These are phyloP conservation scores for Hypselothyrea guttata DNA, from an alignment of 2,888 invertebrate species.

Conservation along the genomic window DNA sequence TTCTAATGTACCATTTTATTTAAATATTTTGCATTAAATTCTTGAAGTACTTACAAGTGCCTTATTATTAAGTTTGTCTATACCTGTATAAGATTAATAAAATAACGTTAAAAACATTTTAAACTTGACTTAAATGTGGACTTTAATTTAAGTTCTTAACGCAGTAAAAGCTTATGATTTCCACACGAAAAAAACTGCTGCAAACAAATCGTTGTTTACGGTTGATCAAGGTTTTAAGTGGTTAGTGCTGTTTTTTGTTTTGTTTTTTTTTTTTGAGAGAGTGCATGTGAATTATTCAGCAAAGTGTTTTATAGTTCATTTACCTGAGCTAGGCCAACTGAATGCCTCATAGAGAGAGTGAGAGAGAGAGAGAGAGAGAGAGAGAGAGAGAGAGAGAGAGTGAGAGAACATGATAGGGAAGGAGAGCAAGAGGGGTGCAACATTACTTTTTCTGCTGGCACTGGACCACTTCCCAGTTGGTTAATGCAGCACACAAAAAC, in stretches of 20 bases:
- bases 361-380: neutral
- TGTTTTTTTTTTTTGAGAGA: conserved; percentile 32
- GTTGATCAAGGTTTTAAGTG: conserved; percentile 38
- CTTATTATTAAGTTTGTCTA: no score
- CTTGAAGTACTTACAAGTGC: no score
- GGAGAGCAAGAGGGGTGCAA: neutral
- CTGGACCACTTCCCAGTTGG: conserved; percentile 42
- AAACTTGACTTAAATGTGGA: neutral
- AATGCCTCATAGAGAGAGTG: conserved; percentile 22
- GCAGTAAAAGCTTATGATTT: neutral
- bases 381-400: neutral
- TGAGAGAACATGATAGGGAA: neutral
- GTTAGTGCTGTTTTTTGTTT: conserved; percentile 32
- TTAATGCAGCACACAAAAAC: conserved; percentile 51
- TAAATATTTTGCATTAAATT: no score
- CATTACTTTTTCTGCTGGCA: neutral
- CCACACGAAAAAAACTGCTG: no score
- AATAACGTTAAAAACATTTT: no score
- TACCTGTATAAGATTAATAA: no score
- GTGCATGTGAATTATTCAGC: conserved; percentile 58
- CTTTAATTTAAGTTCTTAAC: neutral
- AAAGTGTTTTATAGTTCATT: conserved; percentile 71
- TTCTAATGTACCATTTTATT: no score
- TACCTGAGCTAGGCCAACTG: conserved; percentile 52
- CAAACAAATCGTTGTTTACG: neutral